Evolutionary conservation across 2,888 invertebrate genomes (phyloP), one percentile per base, ranked within the genome.

Genomic region (Amiota mariae): DNA sequence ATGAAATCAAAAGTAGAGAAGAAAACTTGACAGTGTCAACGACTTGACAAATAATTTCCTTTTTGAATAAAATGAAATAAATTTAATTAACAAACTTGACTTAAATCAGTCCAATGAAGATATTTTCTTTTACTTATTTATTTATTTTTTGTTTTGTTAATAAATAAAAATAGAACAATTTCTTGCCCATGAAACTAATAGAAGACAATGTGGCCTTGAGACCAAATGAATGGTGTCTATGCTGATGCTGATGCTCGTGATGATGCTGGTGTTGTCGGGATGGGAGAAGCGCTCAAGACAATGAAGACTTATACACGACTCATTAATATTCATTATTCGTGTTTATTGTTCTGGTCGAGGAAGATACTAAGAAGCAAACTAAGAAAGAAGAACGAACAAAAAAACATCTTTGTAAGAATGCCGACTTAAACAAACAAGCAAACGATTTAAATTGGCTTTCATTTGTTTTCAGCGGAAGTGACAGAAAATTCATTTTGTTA

Each of bases 251-350:
- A 10, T 18, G 59, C 8, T 18, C 24, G 6, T 59, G 4, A 11
- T 20, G 20, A 59, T 59, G 59, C 18, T 20, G 36, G 8, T 36
- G 6, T 6, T 36, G 36, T 36, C 18, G 10, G 10, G 24, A 59
- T 36, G 36, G 36, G 36, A 36, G 4, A 36, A 36, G 6, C 36
- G 36, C 36, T 36, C 36, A 36, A 36, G 46, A 68, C 54, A 68
- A 68, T 54, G 67, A 51, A 68, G 67, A 68, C 54, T 46, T 51
- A 59, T 59, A 68, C 36, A 18, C 10, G 36, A 54, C 24, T 68
- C 67, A 68, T 68, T 68, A 68, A 68, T 68, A 68, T 54, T 68
- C 67, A 68, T 68, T 68, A 68, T 51, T 51, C 24, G 20, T 51
- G 54, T 36, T 51, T 54, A 68, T 68, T 68, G 51, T 54, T n/a